Conservation (phyloP, 2,113 vertebrate genomes). For the Poeciliopsis prolifica region DNA sequence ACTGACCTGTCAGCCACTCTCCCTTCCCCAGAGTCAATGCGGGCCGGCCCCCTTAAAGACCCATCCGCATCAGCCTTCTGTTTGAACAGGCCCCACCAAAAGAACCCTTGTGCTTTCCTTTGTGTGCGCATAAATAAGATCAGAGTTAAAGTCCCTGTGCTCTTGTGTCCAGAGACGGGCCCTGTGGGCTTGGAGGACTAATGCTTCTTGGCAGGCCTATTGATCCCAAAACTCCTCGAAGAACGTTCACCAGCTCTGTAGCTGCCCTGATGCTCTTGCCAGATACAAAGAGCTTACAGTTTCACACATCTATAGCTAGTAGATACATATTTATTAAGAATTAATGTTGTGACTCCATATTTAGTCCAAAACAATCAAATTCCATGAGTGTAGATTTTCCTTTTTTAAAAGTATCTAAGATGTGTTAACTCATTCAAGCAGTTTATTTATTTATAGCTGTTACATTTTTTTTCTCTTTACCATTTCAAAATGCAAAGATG, state of each 20-base stretch:
- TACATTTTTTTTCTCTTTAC: no score
- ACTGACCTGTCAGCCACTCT: slow-evolving; percentile 78
- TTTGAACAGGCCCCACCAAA: slow-evolving; percentile 77
- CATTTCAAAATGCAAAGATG: no score
- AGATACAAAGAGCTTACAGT: slow-evolving; percentile 12
- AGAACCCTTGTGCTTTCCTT: slow-evolving; percentile 73
- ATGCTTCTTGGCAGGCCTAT: slow-evolving; percentile 76
- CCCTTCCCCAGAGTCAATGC: slow-evolving; percentile 76
- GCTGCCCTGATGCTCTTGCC: slow-evolving; percentile 18
- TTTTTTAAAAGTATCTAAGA: neutral
- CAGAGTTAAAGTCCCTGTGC: slow-evolving; percentile 77
- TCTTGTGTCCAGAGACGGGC: slow-evolving; percentile 71
- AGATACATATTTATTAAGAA: neutral
- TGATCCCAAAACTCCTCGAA: slow-evolving; percentile 61
- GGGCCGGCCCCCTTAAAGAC: slow-evolving; percentile 72
- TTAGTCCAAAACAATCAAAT: no score
- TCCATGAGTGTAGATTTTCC: neutral
- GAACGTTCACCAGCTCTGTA: slow-evolving; percentile 32
- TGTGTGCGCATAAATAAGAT: slow-evolving; percentile 81
- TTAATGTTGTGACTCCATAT: neutral
- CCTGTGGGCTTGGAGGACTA: slow-evolving; percentile 63
- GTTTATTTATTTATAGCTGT: neutral
- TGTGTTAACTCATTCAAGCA: neutral
- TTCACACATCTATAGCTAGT: slow-evolving; percentile 1
- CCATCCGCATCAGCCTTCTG: slow-evolving; percentile 73